These are phyloP conservation scores for Epinephelus fuscoguttatus DNA, from an alignment of 2,113 vertebrate species.

Conservation along the genomic window DNA sequence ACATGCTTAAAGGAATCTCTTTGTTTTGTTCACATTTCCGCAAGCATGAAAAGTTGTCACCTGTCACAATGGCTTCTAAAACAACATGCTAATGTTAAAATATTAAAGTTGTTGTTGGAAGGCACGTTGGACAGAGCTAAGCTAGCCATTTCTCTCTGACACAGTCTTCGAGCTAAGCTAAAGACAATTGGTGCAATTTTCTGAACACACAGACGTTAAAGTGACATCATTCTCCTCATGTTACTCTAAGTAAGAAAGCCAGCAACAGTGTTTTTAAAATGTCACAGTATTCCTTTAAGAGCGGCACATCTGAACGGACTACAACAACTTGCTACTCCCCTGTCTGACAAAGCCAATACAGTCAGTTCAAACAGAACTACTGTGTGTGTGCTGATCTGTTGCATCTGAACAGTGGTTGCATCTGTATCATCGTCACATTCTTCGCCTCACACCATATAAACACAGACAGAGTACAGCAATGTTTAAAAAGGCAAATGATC, in stretches of 20 bases:
- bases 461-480: background rate
- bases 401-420: background rate
- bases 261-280: background rate
- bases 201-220: background rate
- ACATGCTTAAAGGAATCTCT: background rate
- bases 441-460: background rate
- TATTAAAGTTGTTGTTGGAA: background rate
- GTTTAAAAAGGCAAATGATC: background rate
- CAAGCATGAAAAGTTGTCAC: background rate
- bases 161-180: background rate
- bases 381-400: background rate
- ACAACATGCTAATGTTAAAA: background rate
- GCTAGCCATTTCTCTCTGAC: background rate
- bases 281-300: background rate
- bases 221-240: background rate
- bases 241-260: background rate
- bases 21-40: background rate
- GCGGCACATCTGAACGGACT: background rate
- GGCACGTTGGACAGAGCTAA: background rate
- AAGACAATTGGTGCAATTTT: background rate
- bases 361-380: background rate
- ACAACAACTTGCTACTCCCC: background rate
- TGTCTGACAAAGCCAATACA: background rate
- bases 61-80: slow-evolving; percentile 3
- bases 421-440: background rate